phyloP scores from a whole-genome alignment of 2,113 vertebrate genomes.

The Cacatua alba region DNA sequence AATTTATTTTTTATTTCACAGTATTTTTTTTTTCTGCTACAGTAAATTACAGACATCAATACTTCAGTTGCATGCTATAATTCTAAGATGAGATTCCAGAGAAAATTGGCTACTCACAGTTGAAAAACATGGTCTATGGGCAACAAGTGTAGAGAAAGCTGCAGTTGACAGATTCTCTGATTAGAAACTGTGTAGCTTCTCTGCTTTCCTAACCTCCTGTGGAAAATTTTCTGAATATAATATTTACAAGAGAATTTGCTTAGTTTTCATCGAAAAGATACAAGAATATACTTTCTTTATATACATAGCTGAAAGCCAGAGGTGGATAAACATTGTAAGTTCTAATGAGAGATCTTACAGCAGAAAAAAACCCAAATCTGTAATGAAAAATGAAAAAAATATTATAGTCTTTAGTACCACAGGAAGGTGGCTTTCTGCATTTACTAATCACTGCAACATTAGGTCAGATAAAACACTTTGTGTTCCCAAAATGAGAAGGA shows the following conservation, averaged over 20 bases:
- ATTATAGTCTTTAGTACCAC: background rate
- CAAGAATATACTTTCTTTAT: background rate
- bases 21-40: background rate
- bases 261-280: background rate
- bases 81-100: background rate
- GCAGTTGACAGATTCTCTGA: background rate
- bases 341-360: background rate
- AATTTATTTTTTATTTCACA: background rate
- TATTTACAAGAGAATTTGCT: background rate
- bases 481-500: background rate
- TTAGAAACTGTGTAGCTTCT: background rate
- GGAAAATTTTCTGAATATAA: background rate
- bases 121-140: background rate
- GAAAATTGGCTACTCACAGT: background rate
- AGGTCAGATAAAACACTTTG: background rate
- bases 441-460: background rate
- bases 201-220: background rate
- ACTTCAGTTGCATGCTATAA: background rate
- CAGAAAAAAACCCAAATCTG: background rate
- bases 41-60: background rate
- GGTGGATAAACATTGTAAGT: background rate
- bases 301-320: background rate
- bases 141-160: background rate
- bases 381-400: background rate
- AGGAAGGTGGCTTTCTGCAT: background rate